Conservation (phyloP, 2,113 vertebrate species). For the Amblyornis subalaris region DNA sequence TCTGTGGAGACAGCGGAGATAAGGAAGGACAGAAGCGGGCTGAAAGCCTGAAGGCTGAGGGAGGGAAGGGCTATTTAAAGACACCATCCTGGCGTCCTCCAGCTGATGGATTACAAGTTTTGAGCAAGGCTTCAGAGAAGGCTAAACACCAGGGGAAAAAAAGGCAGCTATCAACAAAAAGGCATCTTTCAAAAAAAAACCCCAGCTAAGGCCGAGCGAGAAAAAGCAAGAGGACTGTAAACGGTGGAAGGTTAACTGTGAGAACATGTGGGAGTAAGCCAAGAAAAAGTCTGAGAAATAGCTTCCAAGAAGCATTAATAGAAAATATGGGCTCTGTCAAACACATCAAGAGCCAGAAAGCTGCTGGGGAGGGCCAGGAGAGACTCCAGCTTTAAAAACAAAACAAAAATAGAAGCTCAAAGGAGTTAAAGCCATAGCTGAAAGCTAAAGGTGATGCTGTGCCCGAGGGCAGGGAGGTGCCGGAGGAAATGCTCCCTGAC, state of each 20-base stretch:
- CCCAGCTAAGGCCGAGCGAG: background rate
- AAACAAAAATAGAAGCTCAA: background rate
- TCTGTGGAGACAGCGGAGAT: background rate
- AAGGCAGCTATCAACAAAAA: conserved; percentile 25
- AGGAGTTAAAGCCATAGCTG: background rate
- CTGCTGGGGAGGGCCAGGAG: background rate
- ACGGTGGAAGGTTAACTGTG: conserved; percentile 24
- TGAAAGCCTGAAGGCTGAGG: background rate
- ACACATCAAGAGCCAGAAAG: background rate
- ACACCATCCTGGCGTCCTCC: background rate
- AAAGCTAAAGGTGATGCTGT: background rate
- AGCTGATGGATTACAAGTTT: conserved; percentile 6
- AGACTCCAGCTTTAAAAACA: background rate
- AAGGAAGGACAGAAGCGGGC: background rate
- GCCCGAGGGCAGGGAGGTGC: background rate
- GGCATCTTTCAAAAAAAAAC: background rate
- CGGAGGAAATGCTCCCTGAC: background rate
- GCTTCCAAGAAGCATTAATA: conserved; percentile 49
- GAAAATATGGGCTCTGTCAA: conserved; percentile 43
- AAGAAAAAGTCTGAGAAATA: conserved; percentile 52
- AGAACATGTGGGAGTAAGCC: conserved; percentile 11
- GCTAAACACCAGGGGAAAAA: conserved; percentile 5
- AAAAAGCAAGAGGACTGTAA: conserved; percentile 14
- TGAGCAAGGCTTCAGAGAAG: conserved; percentile 13
- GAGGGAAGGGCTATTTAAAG: conserved; percentile 12